Conservation (phyloP, 2,797 vertebrate species). For the Ataeniobius toweri region DNA sequence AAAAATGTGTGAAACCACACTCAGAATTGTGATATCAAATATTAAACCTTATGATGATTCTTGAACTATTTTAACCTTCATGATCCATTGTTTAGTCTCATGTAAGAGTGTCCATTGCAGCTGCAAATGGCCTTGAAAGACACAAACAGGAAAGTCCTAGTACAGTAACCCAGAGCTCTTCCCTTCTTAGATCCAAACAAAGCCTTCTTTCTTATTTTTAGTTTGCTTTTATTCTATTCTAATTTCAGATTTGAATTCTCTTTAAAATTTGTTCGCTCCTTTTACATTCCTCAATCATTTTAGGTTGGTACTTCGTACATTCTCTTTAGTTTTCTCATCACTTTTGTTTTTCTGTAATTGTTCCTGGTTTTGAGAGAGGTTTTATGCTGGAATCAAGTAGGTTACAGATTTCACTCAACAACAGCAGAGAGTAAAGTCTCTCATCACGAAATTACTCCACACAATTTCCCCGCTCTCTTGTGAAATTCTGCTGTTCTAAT, state of each 20-base stretch:
- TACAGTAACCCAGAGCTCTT: neutral
- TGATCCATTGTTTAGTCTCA: neutral
- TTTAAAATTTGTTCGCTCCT: neutral
- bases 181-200: neutral
- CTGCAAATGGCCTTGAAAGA: neutral
- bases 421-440: constrained; percentile 62
- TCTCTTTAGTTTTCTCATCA: neutral
- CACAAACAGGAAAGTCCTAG: neutral
- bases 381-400: constrained; percentile 20
- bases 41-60: neutral
- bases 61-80: neutral
- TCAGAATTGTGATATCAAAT: neutral
- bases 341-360: neutral
- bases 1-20: neutral
- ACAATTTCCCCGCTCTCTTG: constrained; percentile 56
- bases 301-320: neutral
- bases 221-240: neutral
- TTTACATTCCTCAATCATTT: neutral
- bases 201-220: neutral
- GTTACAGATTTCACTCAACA: constrained; percentile 66
- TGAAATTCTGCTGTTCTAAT: constrained; percentile 74
- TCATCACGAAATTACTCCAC: constrained; percentile 57
- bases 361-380: constrained; percentile 12
- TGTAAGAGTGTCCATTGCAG: neutral
- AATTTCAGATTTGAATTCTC: neutral